phyloP scores from a whole-genome alignment of 2,888 invertebrate species.

The Apocheima hispidaria region DNA sequence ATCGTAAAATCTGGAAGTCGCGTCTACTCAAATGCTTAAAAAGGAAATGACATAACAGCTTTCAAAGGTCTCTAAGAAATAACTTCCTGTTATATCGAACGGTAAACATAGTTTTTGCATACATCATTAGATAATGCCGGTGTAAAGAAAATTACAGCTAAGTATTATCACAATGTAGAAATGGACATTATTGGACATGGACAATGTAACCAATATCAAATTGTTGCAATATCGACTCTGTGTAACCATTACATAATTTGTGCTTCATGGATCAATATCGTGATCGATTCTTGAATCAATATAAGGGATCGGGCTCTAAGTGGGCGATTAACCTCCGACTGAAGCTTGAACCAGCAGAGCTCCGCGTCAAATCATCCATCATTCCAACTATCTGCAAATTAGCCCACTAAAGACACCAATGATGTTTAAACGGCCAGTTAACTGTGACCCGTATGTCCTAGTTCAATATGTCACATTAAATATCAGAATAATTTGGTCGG shows the following conservation, averaged over 20 bases:
- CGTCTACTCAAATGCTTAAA: slow-evolving; percentile 48
- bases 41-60: slow-evolving; percentile 56
- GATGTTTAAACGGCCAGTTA: slow-evolving; percentile 57
- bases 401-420: slow-evolving; percentile 74
- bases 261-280: slow-evolving; percentile 58
- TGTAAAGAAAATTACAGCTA: slow-evolving; percentile 67
- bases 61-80: slow-evolving; percentile 46
- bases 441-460: slow-evolving; percentile 40
- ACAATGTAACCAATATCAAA: slow-evolving; percentile 22
- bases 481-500: slow-evolving; percentile 42
- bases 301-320: slow-evolving; percentile 80
- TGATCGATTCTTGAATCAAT: slow-evolving; percentile 81
- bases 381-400: slow-evolving; percentile 78
- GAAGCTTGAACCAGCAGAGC: slow-evolving; percentile 68
- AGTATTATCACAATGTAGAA: slow-evolving; percentile 44
- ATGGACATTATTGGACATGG: slow-evolving; percentile 42
- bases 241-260: slow-evolving; percentile 20
- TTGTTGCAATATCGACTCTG: neutral
- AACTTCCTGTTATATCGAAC: slow-evolving; percentile 45
- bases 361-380: slow-evolving; percentile 79
- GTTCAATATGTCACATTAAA: neutral
- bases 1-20: slow-evolving; percentile 52
- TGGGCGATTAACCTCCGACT: slow-evolving; percentile 82
- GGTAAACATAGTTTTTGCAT: slow-evolving; percentile 61
- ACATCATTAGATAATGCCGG: slow-evolving; percentile 63